Conservation (phyloP, 2,888 invertebrate genomes). For the Oscheius sp. region DNA sequence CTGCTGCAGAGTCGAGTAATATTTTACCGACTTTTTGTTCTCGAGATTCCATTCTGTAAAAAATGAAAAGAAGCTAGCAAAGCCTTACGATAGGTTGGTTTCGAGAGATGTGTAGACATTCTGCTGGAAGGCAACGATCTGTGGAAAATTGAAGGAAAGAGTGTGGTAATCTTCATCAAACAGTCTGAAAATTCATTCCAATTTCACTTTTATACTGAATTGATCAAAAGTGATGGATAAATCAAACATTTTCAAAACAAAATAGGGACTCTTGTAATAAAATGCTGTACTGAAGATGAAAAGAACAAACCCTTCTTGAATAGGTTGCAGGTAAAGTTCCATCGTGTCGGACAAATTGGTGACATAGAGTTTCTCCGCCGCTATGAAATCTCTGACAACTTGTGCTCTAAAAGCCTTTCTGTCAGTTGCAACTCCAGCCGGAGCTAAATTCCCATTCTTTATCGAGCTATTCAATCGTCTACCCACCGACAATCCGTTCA, state of each 20-base stretch:
- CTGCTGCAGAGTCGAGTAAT: slow-evolving; percentile 80
- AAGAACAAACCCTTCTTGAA: slow-evolving; percentile 11
- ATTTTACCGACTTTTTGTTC: slow-evolving; percentile 89
- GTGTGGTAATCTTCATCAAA: slow-evolving; percentile 77
- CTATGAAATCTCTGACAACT: slow-evolving; percentile 35
- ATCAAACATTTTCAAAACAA: no score
- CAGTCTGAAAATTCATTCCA: slow-evolving; percentile 32
- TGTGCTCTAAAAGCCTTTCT: slow-evolving; percentile 33
- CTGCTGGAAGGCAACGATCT: slow-evolving; percentile 85
- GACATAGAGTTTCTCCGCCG: slow-evolving; percentile 48
- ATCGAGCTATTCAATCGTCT: no score
- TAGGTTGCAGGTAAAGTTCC: slow-evolving; percentile 1
- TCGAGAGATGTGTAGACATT: slow-evolving; percentile 76
- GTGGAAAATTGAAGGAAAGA: slow-evolving; percentile 86
- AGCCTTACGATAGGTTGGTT: slow-evolving; percentile 24
- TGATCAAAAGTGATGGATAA: no score
- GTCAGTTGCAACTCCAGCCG: neutral
- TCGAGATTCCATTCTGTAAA: slow-evolving; percentile 23
- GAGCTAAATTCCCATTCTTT: slow-evolving; percentile 11
- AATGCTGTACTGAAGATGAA: neutral
- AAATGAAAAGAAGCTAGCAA: neutral
- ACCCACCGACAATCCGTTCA: neutral
- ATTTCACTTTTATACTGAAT: neutral
- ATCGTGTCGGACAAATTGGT: slow-evolving; percentile 39
- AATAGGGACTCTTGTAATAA: no score